Conservation (phyloP, 2,888 invertebrate species). For the Neocrepidodera transversa region DNA sequence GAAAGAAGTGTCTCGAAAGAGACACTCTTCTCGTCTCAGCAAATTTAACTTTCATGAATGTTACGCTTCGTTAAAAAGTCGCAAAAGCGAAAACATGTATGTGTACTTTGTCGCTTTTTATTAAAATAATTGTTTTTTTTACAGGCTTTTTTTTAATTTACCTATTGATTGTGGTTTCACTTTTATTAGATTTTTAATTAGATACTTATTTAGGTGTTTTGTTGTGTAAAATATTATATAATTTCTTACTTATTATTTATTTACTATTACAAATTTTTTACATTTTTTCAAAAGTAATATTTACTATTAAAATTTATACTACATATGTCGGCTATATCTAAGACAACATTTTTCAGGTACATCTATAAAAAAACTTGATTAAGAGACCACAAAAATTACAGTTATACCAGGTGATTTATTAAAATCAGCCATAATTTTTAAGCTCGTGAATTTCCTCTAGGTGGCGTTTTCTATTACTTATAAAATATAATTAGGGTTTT, state of each 20-base stretch:
- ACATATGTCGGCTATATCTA: too few relatives aligned
- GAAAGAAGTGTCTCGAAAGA: conserved; percentile 41
- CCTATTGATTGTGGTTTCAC: conserved; percentile 23
- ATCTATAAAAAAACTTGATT: too few relatives aligned
- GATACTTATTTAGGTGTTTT: background rate
- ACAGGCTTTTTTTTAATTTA: conserved; percentile 3
- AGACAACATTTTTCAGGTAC: too few relatives aligned
- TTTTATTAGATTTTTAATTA: conserved; percentile 7
- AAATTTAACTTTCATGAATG: conserved; percentile 47
- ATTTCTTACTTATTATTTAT: background rate
- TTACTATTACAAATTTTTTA: too few relatives aligned
- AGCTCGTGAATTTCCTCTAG: too few relatives aligned
- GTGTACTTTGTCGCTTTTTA: conserved; percentile 51
- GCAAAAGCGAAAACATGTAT: conserved; percentile 51
- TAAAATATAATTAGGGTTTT: too few relatives aligned
- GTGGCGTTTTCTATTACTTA: too few relatives aligned
- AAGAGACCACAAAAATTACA: too few relatives aligned
- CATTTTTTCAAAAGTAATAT: too few relatives aligned
- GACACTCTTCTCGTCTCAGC: conserved; percentile 45
- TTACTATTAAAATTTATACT: too few relatives aligned
- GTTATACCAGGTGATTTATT: too few relatives aligned
- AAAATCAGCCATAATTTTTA: too few relatives aligned
- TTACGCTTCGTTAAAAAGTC: conserved; percentile 44
- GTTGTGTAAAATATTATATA: conserved; percentile 5
- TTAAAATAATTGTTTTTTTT: conserved; percentile 20